Evolutionary conservation across 2,797 vertebrate species (phyloP), one percentile per base, ranked within the genome.

Genomic region (Yasuhikotakia modesta): DNA sequence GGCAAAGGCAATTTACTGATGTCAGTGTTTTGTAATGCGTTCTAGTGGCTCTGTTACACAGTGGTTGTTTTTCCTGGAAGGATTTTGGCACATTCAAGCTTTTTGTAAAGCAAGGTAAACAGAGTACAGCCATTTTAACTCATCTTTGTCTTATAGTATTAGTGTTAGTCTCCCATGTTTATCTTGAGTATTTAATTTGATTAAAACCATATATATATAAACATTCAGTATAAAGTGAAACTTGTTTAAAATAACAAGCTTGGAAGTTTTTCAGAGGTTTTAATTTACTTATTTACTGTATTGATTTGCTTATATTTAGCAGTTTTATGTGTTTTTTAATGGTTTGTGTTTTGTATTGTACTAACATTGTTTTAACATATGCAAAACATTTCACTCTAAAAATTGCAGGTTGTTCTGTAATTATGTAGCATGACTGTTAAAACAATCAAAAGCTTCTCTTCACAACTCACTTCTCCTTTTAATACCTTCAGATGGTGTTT

Each of bases 351-450:
- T 32, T 73, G 50, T 13, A 21, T 73, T 30, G 50, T 64, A 19
- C 43, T 24, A 3, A 22, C 4, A 4, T 58, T 45, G 21, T 58
- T 71, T 71, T 21, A 60, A 17, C n/a, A 61, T 61, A 48, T 48
- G 46, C 24, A 5, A 32, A 12, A 43, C 48, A 32, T 32, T 55
- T 30, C 48, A 16, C 21, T 46, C 21, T 48, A 46, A 46, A 32
- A 35, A 64, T 52, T 3, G 48, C 71, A 73, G 45, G 58, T n/a
- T 35, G 58, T 64, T 21, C 58, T 73, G 45, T 63, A 52, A 73
- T 63, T 27, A 50, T 24, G 50, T 21, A 63, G 45, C 1, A 10
- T 17, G 30, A 52, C 46, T 64, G 10, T 73, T 19, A 64, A 35
- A 50, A 11, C 14, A 48, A 17, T 48, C 16, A 17, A 48, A 11